Base-by-base conservation (phyloP, 1,140 invertebrate genomes). In the Drosophila fuyamai region DNA sequence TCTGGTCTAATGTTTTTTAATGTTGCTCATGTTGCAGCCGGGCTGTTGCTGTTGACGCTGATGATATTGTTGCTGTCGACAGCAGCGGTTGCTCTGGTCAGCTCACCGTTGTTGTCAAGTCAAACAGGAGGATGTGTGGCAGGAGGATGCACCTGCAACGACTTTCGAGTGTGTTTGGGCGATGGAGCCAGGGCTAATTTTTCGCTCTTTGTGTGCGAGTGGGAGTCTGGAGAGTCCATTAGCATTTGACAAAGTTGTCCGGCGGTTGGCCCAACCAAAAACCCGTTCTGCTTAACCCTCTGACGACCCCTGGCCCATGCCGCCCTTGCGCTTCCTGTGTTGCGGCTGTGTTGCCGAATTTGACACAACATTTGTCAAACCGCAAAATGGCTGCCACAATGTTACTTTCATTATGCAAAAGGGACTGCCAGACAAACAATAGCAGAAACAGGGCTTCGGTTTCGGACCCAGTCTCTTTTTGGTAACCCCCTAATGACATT, bases 301-400 rank as follows among this genome's bases (percentile, higher is more conserved):
- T 35, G 5, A 6, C 50, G 9, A 10, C 7, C 27, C 29, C 8
- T 44, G 7, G 29, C 29, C 62, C 29, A 23, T 23, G 23, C 23
- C 4, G 23, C 27, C 18, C 16, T 10, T 13, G 7, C 32, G 27
- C 29, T 41, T 36, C 36, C 54, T 44, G 27, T 27, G 73, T 67
- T 86, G 83, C 48, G 83, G 83, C 67, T 88, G 67, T 73, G 76
- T 80, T 81, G 84, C 84, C 84, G 85, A 88, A 88, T 88, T 88
- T 88, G 84, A 88, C 84, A 88, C 84, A 88, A 89, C 84, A 88
- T 88, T 88, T 88, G 84, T 88, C 84, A 88, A 88, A 88, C 84
- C 84, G 68, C 84, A 88, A 88, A 88, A 88, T 88, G 84, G 84
- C 80, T 73, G 73, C 76, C 84, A 65, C 84, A 88, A 84, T 66